These are phyloP conservation scores for Dasysyrphus albostriatus DNA, from an alignment of 2,888 invertebrate species.

Conservation along the genomic window DNA sequence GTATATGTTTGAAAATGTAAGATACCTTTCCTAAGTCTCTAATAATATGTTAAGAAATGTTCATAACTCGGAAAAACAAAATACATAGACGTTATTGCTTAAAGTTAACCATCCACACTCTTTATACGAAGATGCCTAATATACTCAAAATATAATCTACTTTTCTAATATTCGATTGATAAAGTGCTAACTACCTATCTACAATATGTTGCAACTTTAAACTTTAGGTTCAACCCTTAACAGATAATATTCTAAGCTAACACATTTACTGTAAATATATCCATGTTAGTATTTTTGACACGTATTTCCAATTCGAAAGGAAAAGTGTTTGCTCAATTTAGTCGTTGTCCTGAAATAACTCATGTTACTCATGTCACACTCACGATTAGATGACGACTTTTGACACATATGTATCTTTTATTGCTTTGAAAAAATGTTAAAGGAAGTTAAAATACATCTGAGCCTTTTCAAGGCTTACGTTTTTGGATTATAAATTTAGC, in stretches of 20 bases:
- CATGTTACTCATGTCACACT: constrained; percentile 28
- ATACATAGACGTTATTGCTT: too few species aligned
- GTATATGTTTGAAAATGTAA: too few species aligned
- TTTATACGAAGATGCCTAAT: too few species aligned
- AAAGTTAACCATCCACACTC: too few species aligned
- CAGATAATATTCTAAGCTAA: not conserved
- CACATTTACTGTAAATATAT: not conserved
- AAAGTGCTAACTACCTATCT: too few species aligned
- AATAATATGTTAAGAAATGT: too few species aligned
- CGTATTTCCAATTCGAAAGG: constrained; percentile 26
- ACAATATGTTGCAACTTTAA: too few species aligned
- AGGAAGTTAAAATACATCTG: constrained; percentile 72
- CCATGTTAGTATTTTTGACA: constrained; percentile 31
- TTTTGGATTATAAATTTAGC: constrained; percentile 6
- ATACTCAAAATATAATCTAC: too few species aligned
- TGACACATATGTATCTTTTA: constrained; percentile 35
- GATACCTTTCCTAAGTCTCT: too few species aligned
- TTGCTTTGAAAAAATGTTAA: constrained; percentile 20
- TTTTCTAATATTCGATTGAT: too few species aligned
- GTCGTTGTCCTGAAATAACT: constrained; percentile 23
- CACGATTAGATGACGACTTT: constrained; percentile 31
- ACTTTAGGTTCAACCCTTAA: not conserved
- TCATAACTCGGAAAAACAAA: too few species aligned
- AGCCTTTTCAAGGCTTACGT: constrained; percentile 13
- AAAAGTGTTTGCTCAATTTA: constrained; percentile 35